Conservation (phyloP, 2,797 vertebrate genomes). For the Lagorchestes hirsutus region DNA sequence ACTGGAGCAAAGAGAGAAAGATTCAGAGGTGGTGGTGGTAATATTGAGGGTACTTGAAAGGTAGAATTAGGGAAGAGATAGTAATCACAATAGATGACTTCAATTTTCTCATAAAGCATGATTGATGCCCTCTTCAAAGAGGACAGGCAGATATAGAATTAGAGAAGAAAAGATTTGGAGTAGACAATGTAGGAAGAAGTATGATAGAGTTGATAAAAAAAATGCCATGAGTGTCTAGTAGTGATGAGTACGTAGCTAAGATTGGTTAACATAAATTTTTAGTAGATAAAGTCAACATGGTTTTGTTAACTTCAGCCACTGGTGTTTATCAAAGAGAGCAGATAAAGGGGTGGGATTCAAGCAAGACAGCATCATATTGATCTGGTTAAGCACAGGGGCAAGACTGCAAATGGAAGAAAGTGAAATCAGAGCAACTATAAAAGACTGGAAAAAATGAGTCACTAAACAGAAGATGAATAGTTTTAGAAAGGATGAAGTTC, state of each 20-base stretch:
- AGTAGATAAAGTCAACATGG: not conserved
- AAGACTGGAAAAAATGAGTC: not conserved
- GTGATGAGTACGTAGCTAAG: not conserved
- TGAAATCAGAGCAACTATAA: not conserved
- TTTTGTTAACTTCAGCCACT: not conserved
- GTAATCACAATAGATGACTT: not conserved
- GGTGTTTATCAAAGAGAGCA: too few species aligned
- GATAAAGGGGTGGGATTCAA: not conserved
- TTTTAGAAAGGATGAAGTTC: not conserved
- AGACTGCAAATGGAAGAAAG: not conserved
- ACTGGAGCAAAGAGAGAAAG: not conserved
- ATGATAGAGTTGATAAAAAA: not conserved
- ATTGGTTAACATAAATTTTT: not conserved
- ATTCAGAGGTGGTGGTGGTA: not conserved
- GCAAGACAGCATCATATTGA: not conserved
- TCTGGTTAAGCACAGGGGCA: not conserved
- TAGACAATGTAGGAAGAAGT: not conserved
- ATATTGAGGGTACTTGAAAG: not conserved
- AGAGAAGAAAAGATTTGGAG: not conserved
- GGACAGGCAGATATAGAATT: not conserved
- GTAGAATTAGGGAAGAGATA: not conserved
- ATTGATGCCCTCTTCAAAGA: not conserved
- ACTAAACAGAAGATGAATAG: not conserved
- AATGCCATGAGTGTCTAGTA: not conserved
- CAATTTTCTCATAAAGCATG: not conserved